These are phyloP conservation scores for Akabosia matsudoensis DNA, from an alignment of 1,140 invertebrate genomes.

Conservation along the genomic window DNA sequence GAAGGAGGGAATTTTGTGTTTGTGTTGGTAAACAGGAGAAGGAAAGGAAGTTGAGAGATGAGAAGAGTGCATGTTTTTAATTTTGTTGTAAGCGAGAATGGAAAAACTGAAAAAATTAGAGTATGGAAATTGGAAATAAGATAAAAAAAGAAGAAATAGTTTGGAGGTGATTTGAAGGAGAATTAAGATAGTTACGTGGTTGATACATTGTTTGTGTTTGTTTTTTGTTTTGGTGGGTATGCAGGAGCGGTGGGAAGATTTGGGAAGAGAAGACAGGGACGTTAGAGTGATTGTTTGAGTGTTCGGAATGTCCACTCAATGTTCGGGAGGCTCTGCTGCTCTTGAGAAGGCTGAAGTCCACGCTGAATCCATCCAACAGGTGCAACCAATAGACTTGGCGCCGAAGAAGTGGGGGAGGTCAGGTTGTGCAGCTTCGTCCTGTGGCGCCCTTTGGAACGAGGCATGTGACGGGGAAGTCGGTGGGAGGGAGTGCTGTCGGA, in stretches of 20 bases:
- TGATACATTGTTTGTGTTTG: not conserved
- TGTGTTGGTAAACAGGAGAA: too few relatives aligned
- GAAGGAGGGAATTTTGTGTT: too few relatives aligned
- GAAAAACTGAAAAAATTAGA: too few relatives aligned
- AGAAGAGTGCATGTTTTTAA: too few relatives aligned
- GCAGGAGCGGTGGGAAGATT: not conserved
- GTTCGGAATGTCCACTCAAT: conserved; percentile 41
- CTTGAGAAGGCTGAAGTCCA: conserved; percentile 43
- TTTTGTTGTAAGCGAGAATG: too few relatives aligned
- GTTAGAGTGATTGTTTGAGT: not conserved
- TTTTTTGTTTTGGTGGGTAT: not conserved
- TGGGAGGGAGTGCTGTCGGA: not conserved
- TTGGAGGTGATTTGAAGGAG: too few relatives aligned
- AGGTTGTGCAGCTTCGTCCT: conserved; percentile 42
- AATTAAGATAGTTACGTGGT: too few relatives aligned
- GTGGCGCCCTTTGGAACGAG: conserved; percentile 35
- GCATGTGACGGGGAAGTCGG: not conserved
- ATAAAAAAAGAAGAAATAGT: too few relatives aligned
- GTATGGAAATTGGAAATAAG: too few relatives aligned
- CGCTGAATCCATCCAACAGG: conserved; percentile 37
- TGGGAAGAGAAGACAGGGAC: not conserved
- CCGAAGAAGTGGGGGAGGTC: conserved; percentile 27
- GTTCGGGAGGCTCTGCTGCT: conserved; percentile 33
- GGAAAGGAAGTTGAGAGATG: too few relatives aligned
- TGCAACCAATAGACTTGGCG: conserved; percentile 41